These are phyloP conservation scores for Pipistrellus kuhlii DNA, from an alignment of 2,797 vertebrate genomes.

Conservation along the genomic window DNA sequence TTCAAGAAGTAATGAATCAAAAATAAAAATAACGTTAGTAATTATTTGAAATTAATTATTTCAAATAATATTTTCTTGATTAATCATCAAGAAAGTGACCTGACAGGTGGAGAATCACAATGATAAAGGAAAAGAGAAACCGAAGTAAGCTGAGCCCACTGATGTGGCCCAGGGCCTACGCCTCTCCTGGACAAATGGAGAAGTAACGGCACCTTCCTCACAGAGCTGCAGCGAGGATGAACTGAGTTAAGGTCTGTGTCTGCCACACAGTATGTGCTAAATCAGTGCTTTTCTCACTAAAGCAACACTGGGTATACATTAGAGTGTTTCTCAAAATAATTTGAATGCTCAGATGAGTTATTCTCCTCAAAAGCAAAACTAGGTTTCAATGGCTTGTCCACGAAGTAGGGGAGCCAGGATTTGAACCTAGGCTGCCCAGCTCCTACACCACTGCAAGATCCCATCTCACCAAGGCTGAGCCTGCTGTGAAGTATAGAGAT, in stretches of 20 bases:
- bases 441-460: too few relatives aligned
- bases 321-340: background rate
- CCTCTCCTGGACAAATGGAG: background rate
- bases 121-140: background rate
- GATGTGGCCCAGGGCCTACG: background rate
- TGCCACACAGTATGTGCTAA: background rate
- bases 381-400: constrained; percentile 24
- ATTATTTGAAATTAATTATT: background rate
- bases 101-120: background rate
- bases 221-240: background rate
- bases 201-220: background rate
- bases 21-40: background rate
- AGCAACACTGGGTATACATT: background rate
- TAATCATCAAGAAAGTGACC: too few relatives aligned
- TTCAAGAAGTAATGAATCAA: background rate
- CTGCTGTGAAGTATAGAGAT: background rate
- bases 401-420: background rate
- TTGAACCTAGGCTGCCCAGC: background rate
- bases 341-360: background rate
- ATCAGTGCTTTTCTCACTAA: background rate
- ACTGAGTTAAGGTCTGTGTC: background rate
- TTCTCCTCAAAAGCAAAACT: constrained; percentile 36
- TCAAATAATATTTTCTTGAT: too few relatives aligned
- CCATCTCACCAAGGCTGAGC: background rate
- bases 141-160: background rate